These are phyloP conservation scores for Dallia pectoralis DNA, from an alignment of 2,797 vertebrate species.

Conservation along the genomic window DNA sequence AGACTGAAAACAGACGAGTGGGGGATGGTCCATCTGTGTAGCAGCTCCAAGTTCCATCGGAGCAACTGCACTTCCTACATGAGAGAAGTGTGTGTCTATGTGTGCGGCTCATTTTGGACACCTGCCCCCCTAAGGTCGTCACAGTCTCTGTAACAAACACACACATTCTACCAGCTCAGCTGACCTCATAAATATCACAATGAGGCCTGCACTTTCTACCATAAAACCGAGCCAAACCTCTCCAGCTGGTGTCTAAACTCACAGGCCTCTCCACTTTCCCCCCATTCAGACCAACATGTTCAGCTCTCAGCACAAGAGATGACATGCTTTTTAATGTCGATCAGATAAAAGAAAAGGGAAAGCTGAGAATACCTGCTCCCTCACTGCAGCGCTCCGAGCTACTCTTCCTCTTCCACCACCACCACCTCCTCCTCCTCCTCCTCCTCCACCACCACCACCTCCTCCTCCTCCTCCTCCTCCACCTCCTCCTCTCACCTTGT, in stretches of 20 bases:
- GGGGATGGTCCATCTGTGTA: conserved; percentile 50
- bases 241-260: conserved; percentile 2
- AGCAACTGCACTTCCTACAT: conserved; percentile 64
- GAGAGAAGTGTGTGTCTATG: conserved; percentile 34
- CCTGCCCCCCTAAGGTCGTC: conserved; percentile 60
- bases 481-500: not conserved
- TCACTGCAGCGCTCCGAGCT: conserved; percentile 39
- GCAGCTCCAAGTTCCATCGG: conserved; percentile 62
- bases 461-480: no score
- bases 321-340: conserved; percentile 64
- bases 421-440: no score
- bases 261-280: not conserved
- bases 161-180: conserved; percentile 65
- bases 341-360: conserved; percentile 42
- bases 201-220: conserved; percentile 21
- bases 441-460: no score
- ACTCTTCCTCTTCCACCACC: no score
- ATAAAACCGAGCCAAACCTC: not conserved
- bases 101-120: conserved; percentile 27
- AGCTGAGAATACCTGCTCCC: conserved; percentile 56
- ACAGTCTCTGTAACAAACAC: conserved; percentile 59
- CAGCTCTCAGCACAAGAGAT: conserved; percentile 58
- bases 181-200: conserved; percentile 73
- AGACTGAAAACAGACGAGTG: conserved; percentile 21
- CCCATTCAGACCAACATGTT: conserved; percentile 8